Evolutionary conservation across 2,888 invertebrate species (phyloP).

Genomic region (Dynastes tityus): DNA sequence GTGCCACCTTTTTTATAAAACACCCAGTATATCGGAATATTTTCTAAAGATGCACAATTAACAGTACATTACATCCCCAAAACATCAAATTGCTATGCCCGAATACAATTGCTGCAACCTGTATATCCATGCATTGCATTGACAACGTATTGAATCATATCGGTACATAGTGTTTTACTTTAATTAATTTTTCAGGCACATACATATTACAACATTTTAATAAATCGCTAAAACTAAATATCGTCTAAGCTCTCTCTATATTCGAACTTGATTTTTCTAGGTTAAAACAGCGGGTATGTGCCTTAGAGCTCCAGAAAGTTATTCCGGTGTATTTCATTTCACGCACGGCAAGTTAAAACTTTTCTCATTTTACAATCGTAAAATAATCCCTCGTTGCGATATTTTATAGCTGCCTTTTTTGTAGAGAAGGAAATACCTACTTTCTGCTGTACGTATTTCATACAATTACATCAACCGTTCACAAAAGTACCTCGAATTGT

Average conservation of each 20-base stretch:
- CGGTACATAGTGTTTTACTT: too few species aligned
- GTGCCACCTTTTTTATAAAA: too few species aligned
- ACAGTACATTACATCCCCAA: too few species aligned
- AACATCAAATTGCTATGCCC: too few species aligned
- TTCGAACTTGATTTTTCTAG: not conserved
- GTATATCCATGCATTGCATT: too few species aligned
- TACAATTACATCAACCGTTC: too few species aligned
- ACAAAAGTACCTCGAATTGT: not conserved
- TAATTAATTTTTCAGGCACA: too few species aligned
- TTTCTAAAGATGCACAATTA: too few species aligned
- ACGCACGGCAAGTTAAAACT: slow-evolving; percentile 27
- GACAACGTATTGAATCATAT: too few species aligned
- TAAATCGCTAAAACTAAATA: not conserved
- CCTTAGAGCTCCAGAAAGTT: not conserved
- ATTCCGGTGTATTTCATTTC: slow-evolving; percentile 23
- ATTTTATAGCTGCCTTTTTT: slow-evolving; percentile 9
- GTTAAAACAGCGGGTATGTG: not conserved
- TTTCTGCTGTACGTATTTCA: too few species aligned
- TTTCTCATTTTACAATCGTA: slow-evolving; percentile 30
- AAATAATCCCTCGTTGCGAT: slow-evolving; percentile 17
- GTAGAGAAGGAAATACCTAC: not conserved
- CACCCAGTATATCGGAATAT: too few species aligned
- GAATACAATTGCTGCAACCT: too few species aligned
- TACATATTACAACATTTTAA: not conserved
- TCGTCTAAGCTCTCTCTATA: not conserved